Evolutionary conservation across 1,140 invertebrate genomes (phyloP), one percentile per base, ranked within the genome.

Genomic region (Archivesica marissinica): DNA sequence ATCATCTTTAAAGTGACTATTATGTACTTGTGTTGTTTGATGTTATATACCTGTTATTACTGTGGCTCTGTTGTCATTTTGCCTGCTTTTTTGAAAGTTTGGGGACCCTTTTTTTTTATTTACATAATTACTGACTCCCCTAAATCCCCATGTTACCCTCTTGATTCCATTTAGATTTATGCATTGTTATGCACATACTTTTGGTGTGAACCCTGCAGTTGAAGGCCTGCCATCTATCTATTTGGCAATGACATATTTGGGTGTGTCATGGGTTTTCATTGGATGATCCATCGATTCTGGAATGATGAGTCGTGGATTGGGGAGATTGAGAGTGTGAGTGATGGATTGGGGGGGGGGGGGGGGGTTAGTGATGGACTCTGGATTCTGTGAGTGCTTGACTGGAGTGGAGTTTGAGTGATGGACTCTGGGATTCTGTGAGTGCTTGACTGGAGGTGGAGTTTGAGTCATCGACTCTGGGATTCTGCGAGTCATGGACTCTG

Each of bases 61-160:
- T 30, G 68, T 72, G 68, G 28, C 39, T 72, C 39, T 72, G 68
- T 72, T 72, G 68, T 72, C 25, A 64, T 20, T 72, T 72, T 72
- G 68, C 68, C 68, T 72, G 68, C 68, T 72, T 72, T 70, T 66
- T 72, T 47, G 13, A 52, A 13, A 72, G 23, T 70, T 70, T 72
- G 68, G 68, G 68, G 35, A 52, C 17, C 28, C 28, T 56, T 56
- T 47, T 20, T 23, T 23, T 20, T 47, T 50, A 47, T 68, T 50
- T 47, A 47, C 59, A 28, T 13, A 30, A 72, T 50, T 72, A 33
- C 68, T 50, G 25, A 72, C 68, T 44, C 38, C 66, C 68, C 41
- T 25, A 70, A 13, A 47, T 44, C n/a, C 68, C n/a, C 33, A 20
- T 70, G 44, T 68, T 41, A 11, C 38, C 64, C 39, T 39, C 17